Evolutionary conservation across 2,888 invertebrate species (phyloP), one percentile per base, ranked within the genome.

Genomic region (Platycheirus albimanus): DNA sequence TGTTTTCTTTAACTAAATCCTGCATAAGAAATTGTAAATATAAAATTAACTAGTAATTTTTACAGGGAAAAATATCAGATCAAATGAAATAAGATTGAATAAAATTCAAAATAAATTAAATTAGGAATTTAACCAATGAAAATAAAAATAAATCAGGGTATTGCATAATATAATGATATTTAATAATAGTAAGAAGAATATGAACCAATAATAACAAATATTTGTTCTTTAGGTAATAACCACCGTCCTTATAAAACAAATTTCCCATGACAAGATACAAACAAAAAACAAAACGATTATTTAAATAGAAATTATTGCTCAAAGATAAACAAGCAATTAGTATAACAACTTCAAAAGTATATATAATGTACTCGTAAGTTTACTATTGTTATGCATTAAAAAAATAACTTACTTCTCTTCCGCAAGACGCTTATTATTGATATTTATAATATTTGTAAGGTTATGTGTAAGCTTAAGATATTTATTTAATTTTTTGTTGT

Each of bases 361-460:
- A 67, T 6, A 52, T 36, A n/a, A n/a, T n/a, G n/a, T 47, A 45
- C 19, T 43, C 47, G 64, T 33, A 58, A 28, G 51, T 58, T 51
- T 58, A 47, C 13, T 36, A 76, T 52, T 54, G 11, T 70, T 63
- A 30, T 20, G 51, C 19, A 36, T 41, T n/a, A 33, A 56, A 47
- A 20, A 19, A 15, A 38, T n/a, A 67, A 51, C 11, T 8, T 33
- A 33, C 30, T 6, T 70, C 41, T 78, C 70, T 71, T 78, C 71
- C 77, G 66, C 64, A 78, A 78, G 71, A 78, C 77, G 77, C 77
- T 78, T 78, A 78, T 56, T 71, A 78, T 58, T 58, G 69, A 77
- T 77, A 77, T 64, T 70, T 20, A 56, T 61, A 58, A 33, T 30
- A 61, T 24, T 41, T 41, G n/a, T 41, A 41, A 41, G 38, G 38